Percentiles rank a stretch among this genome's conserved stretches.
phyloP scores from a whole-genome alignment of 2,888 invertebrate species.

The Leptinotarsa peninsularis region DNA sequence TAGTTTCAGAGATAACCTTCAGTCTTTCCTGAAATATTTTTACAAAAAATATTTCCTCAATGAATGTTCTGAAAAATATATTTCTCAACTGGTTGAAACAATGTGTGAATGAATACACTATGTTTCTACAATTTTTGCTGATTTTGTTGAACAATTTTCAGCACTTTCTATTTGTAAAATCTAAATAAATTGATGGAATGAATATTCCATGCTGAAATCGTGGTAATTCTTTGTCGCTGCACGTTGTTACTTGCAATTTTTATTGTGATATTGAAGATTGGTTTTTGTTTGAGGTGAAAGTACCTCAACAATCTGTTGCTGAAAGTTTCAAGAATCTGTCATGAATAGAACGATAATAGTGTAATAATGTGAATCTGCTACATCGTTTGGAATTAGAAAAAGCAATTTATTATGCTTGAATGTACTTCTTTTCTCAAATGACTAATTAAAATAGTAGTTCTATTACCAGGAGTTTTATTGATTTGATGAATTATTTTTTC shows the following conservation, averaged over 20 bases:
- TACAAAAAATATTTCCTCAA: too few relatives aligned
- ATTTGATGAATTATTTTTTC: not conserved
- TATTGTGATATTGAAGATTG: not conserved
- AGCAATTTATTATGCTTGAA: not conserved
- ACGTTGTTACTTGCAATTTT: slow-evolving; percentile 1
- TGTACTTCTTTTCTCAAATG: not conserved
- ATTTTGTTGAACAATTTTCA: too few relatives aligned
- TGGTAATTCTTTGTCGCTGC: not conserved
- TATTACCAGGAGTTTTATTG: not conserved
- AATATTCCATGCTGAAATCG: too few relatives aligned
- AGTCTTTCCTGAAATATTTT: too few relatives aligned
- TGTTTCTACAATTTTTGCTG: too few relatives aligned
- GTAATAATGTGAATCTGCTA: not conserved
- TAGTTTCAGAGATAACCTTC: too few relatives aligned
- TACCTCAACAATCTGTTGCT: not conserved
- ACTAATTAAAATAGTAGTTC: not conserved
- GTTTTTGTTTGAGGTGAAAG: not conserved
- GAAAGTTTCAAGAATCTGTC: too few relatives aligned
- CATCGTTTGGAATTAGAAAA: not conserved
- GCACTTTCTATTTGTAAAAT: too few relatives aligned
- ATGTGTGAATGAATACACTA: too few relatives aligned
- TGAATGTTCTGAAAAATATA: too few relatives aligned
- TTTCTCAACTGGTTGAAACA: too few relatives aligned
- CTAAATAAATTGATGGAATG: too few relatives aligned
- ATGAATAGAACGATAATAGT: not conserved